Percentiles rank a stretch among this genome's conserved stretches.
These are phyloP conservation scores for Hyles euphorbiae DNA, from an alignment of 1,140 invertebrate genomes.

Conservation along the genomic window DNA sequence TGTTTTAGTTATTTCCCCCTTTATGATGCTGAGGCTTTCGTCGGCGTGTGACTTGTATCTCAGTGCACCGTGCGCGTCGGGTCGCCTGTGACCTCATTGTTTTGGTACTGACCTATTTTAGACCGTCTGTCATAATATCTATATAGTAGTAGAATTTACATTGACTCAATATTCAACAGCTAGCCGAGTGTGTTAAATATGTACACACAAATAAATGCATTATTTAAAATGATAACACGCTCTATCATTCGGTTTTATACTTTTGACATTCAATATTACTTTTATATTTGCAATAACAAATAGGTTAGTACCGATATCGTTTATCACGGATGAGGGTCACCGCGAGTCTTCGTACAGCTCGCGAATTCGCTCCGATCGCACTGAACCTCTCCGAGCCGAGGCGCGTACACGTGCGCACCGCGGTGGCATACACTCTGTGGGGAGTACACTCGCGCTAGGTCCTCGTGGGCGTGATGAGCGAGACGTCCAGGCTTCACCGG, in stretches of 20 bases:
- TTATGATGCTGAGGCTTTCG: conserved; percentile 75
- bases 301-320: conserved; percentile 57
- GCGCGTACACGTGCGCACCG: conserved; percentile 37
- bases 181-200: too few relatives aligned
- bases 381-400: conserved; percentile 56
- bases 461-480: conserved; percentile 11
- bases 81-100: conserved; percentile 59
- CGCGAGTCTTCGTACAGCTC: conserved; percentile 47
- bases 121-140: conserved; percentile 28
- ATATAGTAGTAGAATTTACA: background rate
- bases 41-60: conserved; percentile 64
- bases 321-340: conserved; percentile 49
- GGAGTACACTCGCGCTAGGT: conserved; percentile 26
- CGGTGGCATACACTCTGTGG: conserved; percentile 16
- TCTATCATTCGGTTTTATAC: background rate
- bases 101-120: conserved; percentile 68
- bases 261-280: background rate
- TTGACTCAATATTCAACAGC: too few relatives aligned
- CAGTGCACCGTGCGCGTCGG: conserved; percentile 68
- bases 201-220: too few relatives aligned
- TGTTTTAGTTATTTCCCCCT: conserved; percentile 65
- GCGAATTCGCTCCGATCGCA: conserved; percentile 65
- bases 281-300: conserved; percentile 29
- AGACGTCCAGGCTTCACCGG: conserved; percentile 27
- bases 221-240: background rate